Conservation (phyloP, 2,113 vertebrate species). For the Brachyistius frenatus region DNA sequence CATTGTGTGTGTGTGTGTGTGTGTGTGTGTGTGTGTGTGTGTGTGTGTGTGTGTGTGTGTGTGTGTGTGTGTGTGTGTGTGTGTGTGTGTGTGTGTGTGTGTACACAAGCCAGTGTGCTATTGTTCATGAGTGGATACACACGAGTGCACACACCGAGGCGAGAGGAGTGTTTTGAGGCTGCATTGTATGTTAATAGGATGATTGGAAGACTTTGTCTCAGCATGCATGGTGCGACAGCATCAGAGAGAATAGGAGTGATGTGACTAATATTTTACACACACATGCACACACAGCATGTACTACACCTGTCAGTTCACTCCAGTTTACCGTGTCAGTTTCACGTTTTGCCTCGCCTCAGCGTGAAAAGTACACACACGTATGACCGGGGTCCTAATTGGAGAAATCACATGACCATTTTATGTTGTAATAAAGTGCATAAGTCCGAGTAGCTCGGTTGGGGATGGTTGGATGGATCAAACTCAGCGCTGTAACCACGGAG, state of each 20-base stretch:
- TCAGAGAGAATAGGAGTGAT: conserved; percentile 65
- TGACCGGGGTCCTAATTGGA: no score
- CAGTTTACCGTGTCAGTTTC: no score
- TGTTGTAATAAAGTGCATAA: no score
- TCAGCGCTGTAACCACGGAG: no score
- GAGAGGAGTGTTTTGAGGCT: conserved; percentile 62
- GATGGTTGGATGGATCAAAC: no score
- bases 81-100: conserved; percentile 1
- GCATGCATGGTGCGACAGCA: conserved; percentile 63
- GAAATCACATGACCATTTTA: no score
- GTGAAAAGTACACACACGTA: no score
- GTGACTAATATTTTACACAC: conserved; percentile 58
- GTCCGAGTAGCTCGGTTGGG: no score
- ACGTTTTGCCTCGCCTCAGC: no score
- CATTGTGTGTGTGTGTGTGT: conserved; percentile 6
- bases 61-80: neutral
- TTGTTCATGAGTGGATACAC: conserved; percentile 13
- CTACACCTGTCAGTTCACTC: no score
- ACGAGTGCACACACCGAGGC: conserved; percentile 25
- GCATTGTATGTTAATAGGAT: conserved; percentile 68
- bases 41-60: no score
- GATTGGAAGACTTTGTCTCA: conserved; percentile 66
- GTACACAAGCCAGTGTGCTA: neutral
- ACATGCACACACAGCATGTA: conserved; percentile 32
- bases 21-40: no score